Evolutionary conservation across 2,797 vertebrate species (phyloP).

Genomic region (Mareca penelope): DNA sequence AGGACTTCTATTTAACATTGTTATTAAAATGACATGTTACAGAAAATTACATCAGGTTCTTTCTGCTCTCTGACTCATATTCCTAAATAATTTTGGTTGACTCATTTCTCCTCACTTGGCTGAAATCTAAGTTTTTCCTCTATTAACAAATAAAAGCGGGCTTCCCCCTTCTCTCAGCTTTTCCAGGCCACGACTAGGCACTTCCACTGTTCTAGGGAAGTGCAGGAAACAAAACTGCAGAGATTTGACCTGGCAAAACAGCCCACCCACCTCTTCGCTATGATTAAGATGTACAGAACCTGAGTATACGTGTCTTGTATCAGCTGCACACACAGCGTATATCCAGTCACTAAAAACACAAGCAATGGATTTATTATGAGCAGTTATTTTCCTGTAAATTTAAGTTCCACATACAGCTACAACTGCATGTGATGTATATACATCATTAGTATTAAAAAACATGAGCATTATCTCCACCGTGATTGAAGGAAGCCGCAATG

Average conservation of each 20-base stretch:
- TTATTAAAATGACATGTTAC: neutral
- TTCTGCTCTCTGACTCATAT: constrained; percentile 49
- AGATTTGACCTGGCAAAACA: neutral
- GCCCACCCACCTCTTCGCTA: fast-evolving
- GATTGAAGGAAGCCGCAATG: neutral
- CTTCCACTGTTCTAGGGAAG: neutral
- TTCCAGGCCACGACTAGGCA: neutral
- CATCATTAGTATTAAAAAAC: neutral
- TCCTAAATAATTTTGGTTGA: constrained; percentile 29
- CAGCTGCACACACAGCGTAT: neutral
- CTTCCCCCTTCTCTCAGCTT: neutral
- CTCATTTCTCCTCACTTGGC: constrained; percentile 32
- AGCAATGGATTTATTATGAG: neutral
- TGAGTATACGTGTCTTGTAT: fast-evolving
- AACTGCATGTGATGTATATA: neutral
- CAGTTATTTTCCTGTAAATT: neutral
- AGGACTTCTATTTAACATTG: neutral
- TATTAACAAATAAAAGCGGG: neutral
- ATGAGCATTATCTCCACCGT: fast-evolving
- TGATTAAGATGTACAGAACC: fast-evolving
- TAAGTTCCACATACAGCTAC: neutral
- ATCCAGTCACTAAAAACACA: neutral
- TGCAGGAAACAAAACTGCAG: neutral
- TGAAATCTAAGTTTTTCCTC: neutral
- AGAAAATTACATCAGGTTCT: neutral